These are phyloP conservation scores for Eupithecia exiguata DNA, from an alignment of 2,888 invertebrate genomes.

Conservation along the genomic window DNA sequence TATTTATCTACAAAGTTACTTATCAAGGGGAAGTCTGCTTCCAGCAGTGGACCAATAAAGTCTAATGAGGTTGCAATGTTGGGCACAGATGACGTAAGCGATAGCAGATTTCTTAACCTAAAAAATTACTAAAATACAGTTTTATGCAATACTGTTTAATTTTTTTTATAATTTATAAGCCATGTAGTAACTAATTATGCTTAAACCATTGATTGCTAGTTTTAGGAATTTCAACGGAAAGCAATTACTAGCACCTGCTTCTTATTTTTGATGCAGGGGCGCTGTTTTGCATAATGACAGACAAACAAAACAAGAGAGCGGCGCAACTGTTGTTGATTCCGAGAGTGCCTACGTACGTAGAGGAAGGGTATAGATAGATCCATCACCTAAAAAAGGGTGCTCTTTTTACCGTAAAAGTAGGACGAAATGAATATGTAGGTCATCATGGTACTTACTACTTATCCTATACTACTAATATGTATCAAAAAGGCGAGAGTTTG, in stretches of 20 bases:
- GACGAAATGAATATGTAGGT: constrained; percentile 48
- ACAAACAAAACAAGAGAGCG: not conserved
- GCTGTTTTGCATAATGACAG: not conserved
- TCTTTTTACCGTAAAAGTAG: constrained; percentile 41
- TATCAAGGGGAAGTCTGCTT: too few relatives aligned
- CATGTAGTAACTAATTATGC: too few relatives aligned
- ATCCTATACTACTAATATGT: too few relatives aligned
- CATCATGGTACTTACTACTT: not conserved
- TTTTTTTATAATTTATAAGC: too few relatives aligned
- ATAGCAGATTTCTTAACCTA: not conserved
- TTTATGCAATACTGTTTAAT: too few relatives aligned
- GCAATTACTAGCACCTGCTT: not conserved
- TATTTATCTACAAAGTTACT: too few relatives aligned
- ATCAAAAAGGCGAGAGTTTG: too few relatives aligned
- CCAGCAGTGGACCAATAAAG: too few relatives aligned
- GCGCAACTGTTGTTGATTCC: not conserved
- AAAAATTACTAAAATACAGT: too few relatives aligned
- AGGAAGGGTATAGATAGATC: not conserved
- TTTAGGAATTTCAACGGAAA: not conserved
- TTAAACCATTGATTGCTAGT: not conserved
- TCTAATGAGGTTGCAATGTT: too few relatives aligned
- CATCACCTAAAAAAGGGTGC: constrained; percentile 38
- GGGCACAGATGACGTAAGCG: not conserved
- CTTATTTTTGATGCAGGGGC: not conserved
- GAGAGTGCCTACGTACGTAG: not conserved